A percentile compares a stretch with the other conserved stretches of the same genome.
These are phyloP conservation scores for Xestia ashworthii DNA, from an alignment of 2,888 invertebrate species.

Conservation along the genomic window DNA sequence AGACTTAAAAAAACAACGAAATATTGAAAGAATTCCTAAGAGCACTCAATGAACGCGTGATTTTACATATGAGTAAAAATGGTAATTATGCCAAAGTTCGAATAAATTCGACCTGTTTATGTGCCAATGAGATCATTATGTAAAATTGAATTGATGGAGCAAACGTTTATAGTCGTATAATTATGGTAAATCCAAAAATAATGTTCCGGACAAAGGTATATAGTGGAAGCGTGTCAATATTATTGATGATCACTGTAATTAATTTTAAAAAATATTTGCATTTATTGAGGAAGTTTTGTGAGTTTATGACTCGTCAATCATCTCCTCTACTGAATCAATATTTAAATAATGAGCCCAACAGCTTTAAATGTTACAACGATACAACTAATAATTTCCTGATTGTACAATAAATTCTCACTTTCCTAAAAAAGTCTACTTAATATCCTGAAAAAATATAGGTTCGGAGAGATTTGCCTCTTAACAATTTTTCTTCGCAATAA, in stretches of 20 bases:
- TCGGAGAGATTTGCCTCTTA: not conserved
- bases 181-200: constrained; percentile 33
- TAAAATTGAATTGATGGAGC: constrained; percentile 27
- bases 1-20: constrained; percentile 3
- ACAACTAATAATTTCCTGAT: not conserved
- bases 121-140: constrained; percentile 60
- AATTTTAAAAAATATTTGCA: constrained; percentile 11
- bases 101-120: constrained; percentile 47
- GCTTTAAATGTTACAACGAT: not conserved
- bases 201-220: constrained; percentile 13
- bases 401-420: not conserved
- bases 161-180: constrained; percentile 16
- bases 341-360: not conserved
- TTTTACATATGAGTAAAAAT: constrained; percentile 42
- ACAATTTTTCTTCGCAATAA: not conserved
- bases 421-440: too few relatives aligned
- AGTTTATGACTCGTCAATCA: not conserved
- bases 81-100: constrained; percentile 49
- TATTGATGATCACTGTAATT: constrained; percentile 7
- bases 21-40: constrained; percentile 31
- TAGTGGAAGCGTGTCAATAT: constrained; percentile 2
- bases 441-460: too few relatives aligned
- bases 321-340: not conserved
- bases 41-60: constrained; percentile 46
- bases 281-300: constrained; percentile 20